Evolutionary conservation across 2,888 invertebrate genomes (phyloP).

Genomic region (Drosophila stalkeri): DNA sequence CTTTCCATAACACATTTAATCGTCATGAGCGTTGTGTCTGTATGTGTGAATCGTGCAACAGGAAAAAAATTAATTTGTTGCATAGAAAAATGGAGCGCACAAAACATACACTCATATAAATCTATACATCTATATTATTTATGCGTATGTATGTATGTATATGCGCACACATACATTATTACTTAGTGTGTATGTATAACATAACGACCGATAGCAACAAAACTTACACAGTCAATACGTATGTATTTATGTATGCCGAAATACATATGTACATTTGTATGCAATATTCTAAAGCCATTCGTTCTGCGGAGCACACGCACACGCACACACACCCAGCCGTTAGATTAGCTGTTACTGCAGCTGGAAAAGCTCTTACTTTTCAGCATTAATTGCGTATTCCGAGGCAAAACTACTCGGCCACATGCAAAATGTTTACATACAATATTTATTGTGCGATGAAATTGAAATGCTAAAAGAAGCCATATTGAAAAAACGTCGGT

Average conservation of each 20-base stretch:
- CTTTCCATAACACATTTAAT: conserved; percentile 2
- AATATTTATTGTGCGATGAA: conserved; percentile 39
- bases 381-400: conserved; percentile 27
- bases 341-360: conserved; percentile 21
- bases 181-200: conserved; percentile 70
- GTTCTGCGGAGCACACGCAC: conserved; percentile 13
- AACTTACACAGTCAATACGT: conserved; percentile 45
- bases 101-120: conserved; percentile 21
- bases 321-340: conserved; percentile 2
- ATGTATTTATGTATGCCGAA: not conserved
- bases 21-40: conserved; percentile 20
- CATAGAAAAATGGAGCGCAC: conserved; percentile 70
- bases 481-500: conserved; percentile 69
- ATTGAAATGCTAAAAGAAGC: conserved; percentile 60
- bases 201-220: conserved; percentile 65
- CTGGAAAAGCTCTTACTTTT: conserved; percentile 18
- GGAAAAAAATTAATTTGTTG: conserved; percentile 59
- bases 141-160: conserved; percentile 13
- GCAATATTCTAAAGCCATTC: conserved; percentile 19
- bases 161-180: not conserved
- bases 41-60: conserved; percentile 31
- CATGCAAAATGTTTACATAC: conserved; percentile 20
- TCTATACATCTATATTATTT: conserved; percentile 15
- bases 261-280: not conserved
- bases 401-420: conserved; percentile 15